Evolutionary conservation across 2,888 invertebrate genomes (phyloP), one percentile per base, ranked within the genome.

Genomic region (Eupeodes latifasciatus): DNA sequence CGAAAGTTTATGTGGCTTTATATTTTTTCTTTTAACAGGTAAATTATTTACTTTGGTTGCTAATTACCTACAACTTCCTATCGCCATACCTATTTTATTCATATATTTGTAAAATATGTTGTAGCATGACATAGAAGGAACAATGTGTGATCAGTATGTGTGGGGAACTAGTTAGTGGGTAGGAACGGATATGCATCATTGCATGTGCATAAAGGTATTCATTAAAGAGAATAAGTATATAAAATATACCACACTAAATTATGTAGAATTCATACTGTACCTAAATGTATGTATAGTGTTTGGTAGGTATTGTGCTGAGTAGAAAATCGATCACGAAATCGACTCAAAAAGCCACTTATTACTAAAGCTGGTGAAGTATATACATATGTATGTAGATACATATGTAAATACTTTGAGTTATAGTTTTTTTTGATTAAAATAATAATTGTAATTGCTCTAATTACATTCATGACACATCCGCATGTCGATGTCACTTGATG

Each of bases 101-200:
- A 19, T 19, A 10, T 4, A 47, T 47, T 47, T 12, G 47, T 47
- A 9, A 47, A 19, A 19, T 55, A 10, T 61, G 36, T n/a, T 61
- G 7, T 14, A 36, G 36, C n/a, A 36, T 16, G 64, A 44, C 16
- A 40, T 16, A 16, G 62, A 62, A 62, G 40, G 62, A 27, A 71
- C 47, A 74, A 44, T 59, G 59, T 34, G 59, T 47, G 74, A 79
- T 84, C 74, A 49, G 9, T 49, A 66, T 67, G 59, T 51, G 34
- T 69, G 75, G 57, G 36, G 76, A 59, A 64, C 66, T 76, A 34
- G 64, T 64, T 64, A 6, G 64, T 64, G 44, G 64, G 64, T 64
- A 64, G 16, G 44, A 64, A 64, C 66, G 76, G 80, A 85, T 81
- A 81, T 81, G 85, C 85, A 81, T 77, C 85, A 81, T 85, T 77